phyloP scores from a whole-genome alignment of 2,888 invertebrate species.

The Ormyrus rosae region DNA sequence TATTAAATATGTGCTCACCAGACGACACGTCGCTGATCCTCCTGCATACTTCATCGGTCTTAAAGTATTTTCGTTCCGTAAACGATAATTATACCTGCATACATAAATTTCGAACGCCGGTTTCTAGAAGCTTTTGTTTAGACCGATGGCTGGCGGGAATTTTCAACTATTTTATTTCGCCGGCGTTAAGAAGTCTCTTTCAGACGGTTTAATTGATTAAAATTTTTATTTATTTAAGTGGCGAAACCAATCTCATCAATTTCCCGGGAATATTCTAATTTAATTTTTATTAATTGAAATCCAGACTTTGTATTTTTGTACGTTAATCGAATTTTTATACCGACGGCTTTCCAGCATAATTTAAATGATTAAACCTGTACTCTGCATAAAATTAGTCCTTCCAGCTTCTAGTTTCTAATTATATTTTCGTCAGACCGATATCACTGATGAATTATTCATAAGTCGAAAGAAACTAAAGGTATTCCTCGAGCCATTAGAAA shows the following conservation, averaged over 20 bases:
- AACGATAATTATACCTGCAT: conserved; percentile 43
- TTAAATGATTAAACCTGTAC: too few species aligned
- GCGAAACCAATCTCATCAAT: background rate
- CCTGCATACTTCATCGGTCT: conserved; percentile 39
- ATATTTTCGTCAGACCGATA: too few species aligned
- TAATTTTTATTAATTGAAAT: conserved; percentile 11
- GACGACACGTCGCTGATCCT: conserved; percentile 42
- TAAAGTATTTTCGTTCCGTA: conserved; percentile 42
- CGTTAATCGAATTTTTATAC: too few species aligned
- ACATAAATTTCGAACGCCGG: conserved; percentile 32
- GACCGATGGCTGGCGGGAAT: conserved; percentile 24
- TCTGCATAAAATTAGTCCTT: too few species aligned
- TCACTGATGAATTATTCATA: too few species aligned
- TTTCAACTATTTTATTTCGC: conserved; percentile 6
- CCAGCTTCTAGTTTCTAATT: too few species aligned
- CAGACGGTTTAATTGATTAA: conserved; percentile 20
- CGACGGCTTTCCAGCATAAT: too few species aligned
- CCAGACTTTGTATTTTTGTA: background rate
- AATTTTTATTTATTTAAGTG: conserved; percentile 7
- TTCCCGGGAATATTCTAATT: background rate
- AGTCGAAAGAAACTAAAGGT: too few species aligned
- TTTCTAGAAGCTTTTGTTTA: conserved; percentile 40
- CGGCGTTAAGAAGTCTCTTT: conserved; percentile 5
- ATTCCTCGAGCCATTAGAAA: too few species aligned
- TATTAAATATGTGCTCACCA: conserved; percentile 50